These are phyloP conservation scores for Archegozetes longisetosus DNA, from an alignment of 1,140 invertebrate species.

Conservation along the genomic window DNA sequence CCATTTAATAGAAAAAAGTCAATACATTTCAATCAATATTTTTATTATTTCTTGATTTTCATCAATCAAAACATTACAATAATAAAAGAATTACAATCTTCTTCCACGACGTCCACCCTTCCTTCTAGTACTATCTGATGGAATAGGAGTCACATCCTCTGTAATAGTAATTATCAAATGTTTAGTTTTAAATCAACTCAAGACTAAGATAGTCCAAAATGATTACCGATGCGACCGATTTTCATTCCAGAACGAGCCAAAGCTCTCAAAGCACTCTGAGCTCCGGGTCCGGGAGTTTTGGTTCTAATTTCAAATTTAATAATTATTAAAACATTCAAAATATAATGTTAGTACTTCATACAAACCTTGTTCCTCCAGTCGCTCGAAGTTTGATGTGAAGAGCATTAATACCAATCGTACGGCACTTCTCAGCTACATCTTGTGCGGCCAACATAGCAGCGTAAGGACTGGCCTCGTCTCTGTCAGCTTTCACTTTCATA, in stretches of 20 bases:
- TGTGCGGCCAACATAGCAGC: conserved; percentile 99
- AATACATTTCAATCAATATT: too few species aligned
- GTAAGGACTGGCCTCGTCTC: conserved; percentile 98
- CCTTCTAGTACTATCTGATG: conserved; percentile 93
- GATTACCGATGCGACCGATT: conserved; percentile 80
- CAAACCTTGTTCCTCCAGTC: conserved; percentile 69
- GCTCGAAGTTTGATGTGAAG: conserved; percentile 95
- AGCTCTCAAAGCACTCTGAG: conserved; percentile 91
- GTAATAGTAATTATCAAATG: background rate
- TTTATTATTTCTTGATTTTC: too few species aligned
- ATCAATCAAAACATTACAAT: too few species aligned
- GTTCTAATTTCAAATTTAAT: too few species aligned
- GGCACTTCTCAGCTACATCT: conserved; percentile 99
- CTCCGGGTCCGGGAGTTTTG: conserved; percentile 94
- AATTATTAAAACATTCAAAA: too few species aligned
- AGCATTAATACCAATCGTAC: conserved; percentile 86
- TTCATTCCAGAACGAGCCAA: conserved; percentile 97
- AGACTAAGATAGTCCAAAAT: background rate
- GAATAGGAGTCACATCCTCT: conserved; percentile 95
- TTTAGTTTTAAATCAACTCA: background rate
- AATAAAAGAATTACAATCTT: conserved; percentile 64
- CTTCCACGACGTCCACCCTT: conserved; percentile 99
- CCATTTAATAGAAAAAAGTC: too few species aligned
- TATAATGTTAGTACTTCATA: too few species aligned
- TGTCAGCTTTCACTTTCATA: conserved; percentile 99